Conservation (phyloP, 2,888 invertebrate species). For the Stenchaetothrips biformis region DNA sequence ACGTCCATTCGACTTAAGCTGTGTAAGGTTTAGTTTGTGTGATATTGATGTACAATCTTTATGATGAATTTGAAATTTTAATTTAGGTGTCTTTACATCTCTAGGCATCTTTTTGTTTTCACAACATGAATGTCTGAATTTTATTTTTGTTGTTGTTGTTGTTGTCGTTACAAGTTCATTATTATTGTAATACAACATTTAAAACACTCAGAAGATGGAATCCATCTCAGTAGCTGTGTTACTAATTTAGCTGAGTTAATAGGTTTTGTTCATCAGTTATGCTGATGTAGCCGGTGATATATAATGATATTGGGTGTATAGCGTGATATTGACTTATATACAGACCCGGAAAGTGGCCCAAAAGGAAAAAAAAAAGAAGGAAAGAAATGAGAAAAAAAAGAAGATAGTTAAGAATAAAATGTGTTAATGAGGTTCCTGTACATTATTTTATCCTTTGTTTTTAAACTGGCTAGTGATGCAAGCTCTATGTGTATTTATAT, state of each 20-base stretch:
- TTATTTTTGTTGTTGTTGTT: slow-evolving; percentile 2
- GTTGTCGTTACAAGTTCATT: background rate
- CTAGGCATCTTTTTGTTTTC: background rate
- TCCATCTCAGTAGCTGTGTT: background rate
- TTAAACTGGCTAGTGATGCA: background rate
- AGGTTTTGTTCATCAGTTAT: background rate
- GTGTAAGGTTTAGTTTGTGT: slow-evolving; percentile 3
- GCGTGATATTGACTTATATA: slow-evolving; percentile 16
- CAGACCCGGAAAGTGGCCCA: background rate
- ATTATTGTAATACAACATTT: background rate
- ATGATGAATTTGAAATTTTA: background rate
- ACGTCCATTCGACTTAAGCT: slow-evolving; percentile 14
- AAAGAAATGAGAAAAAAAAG: too few relatives aligned
- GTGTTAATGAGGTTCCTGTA: background rate
- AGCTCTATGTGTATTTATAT: slow-evolving; percentile 22
- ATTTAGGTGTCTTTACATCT: background rate
- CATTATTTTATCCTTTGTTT: slow-evolving; percentile 1
- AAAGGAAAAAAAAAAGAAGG: background rate
- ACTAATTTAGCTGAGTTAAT: background rate
- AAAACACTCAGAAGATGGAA: background rate
- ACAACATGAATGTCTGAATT: background rate
- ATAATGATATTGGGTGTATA: background rate
- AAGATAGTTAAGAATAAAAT: too few relatives aligned
- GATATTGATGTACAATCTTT: slow-evolving; percentile 20
- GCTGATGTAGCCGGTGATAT: slow-evolving; percentile 7